These are phyloP conservation scores for Luscinia luscinia DNA, from an alignment of 2,797 vertebrate genomes.

Conservation along the genomic window DNA sequence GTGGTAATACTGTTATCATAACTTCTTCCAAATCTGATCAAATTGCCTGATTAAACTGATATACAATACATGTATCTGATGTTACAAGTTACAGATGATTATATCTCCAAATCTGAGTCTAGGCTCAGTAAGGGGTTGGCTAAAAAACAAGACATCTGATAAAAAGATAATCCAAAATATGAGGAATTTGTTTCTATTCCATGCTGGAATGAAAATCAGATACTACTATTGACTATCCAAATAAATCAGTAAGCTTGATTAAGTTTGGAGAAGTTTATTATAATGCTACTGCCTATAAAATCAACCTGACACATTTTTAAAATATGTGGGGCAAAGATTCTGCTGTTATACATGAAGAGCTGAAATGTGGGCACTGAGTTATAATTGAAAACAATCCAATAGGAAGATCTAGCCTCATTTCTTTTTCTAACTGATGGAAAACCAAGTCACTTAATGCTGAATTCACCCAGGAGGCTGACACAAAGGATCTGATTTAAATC, in stretches of 20 bases:
- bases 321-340: slow-evolving; percentile 29
- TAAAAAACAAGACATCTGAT: slow-evolving; percentile 41
- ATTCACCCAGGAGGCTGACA: slow-evolving; percentile 42
- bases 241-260: slow-evolving; percentile 50
- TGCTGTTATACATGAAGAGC: not conserved
- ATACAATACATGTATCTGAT: slow-evolving; percentile 8
- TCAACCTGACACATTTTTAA: slow-evolving; percentile 26
- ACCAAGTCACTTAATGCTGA: slow-evolving; percentile 50
- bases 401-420: slow-evolving; percentile 27
- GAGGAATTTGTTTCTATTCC: slow-evolving; percentile 56
- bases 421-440: slow-evolving; percentile 47
- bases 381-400: slow-evolving; percentile 26
- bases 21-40: slow-evolving; percentile 41
- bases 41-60: slow-evolving; percentile 14
- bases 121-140: slow-evolving; percentile 31
- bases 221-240: slow-evolving; percentile 36
- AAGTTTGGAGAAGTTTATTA: slow-evolving; percentile 42
- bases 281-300: slow-evolving; percentile 57
- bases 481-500: slow-evolving; percentile 49
- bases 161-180: slow-evolving; percentile 41
- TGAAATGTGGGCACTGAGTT: slow-evolving; percentile 13
- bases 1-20: not conserved
- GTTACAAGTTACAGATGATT: slow-evolving; percentile 41
- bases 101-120: slow-evolving; percentile 26
- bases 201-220: slow-evolving; percentile 37